Percentiles rank a stretch among this genome's conserved stretches.
Conservation (phyloP, 2,888 invertebrate species). For the Seira ritae region DNA sequence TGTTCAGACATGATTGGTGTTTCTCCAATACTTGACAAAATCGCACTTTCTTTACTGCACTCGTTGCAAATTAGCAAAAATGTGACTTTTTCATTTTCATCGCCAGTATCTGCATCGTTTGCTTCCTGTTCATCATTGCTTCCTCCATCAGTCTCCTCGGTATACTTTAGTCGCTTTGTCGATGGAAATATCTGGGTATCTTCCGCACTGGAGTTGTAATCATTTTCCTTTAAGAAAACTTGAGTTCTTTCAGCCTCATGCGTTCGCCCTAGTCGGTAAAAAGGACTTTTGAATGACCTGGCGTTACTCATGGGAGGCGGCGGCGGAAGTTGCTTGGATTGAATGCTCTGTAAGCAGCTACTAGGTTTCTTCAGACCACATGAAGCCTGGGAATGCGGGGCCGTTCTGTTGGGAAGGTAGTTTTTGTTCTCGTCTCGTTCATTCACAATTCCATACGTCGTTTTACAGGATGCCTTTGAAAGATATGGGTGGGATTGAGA, state of each 20-base stretch:
- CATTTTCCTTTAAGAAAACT: slow-evolving; percentile 22
- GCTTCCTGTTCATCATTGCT: background rate
- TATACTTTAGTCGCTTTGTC: background rate
- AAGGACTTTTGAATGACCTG: background rate
- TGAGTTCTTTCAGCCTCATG: background rate
- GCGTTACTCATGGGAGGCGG: background rate
- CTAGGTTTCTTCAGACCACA: no score
- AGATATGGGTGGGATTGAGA: no score
- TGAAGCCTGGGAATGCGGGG: no score
- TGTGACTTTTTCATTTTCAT: slow-evolving; percentile 6
- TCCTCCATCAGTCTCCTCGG: background rate
- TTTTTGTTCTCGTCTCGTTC: background rate
- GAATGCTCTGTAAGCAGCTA: no score
- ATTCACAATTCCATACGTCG: background rate
- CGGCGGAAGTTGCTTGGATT: no score
- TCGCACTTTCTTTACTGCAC: slow-evolving; percentile 1
- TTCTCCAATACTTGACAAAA: background rate
- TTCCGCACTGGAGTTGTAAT: background rate
- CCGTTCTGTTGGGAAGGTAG: no score
- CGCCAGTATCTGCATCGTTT: no score
- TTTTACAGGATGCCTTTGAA: slow-evolving; percentile 1
- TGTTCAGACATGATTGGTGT: background rate
- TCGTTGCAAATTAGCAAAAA: slow-evolving; percentile 23
- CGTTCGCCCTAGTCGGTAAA: background rate
- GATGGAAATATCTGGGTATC: background rate